A percentile compares a stretch with the other conserved stretches of the same genome.
Evolutionary conservation across 2,797 vertebrate species (phyloP).

Genomic region (Urophycis tenuis): DNA sequence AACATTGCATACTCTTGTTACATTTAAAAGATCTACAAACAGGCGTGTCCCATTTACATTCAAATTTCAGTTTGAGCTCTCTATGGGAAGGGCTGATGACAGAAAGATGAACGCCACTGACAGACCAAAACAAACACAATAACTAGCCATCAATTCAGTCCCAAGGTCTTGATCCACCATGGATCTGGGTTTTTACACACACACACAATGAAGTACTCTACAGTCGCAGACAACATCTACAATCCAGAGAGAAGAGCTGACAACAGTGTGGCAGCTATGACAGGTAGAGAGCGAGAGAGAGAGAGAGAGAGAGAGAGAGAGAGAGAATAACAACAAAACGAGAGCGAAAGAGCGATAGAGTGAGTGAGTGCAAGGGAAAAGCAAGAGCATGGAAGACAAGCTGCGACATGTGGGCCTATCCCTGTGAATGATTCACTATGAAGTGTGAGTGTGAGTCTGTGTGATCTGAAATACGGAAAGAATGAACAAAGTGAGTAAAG

Average conservation of each 20-base stretch:
- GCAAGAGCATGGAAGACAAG: slow-evolving; percentile 27
- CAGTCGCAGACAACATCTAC: slow-evolving; percentile 1
- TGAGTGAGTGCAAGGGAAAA: slow-evolving; percentile 36
- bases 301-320: slow-evolving; percentile 1
- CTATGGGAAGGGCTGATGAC: too few species aligned
- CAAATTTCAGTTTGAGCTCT: too few species aligned
- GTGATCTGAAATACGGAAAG: neutral
- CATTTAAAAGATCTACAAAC: neutral
- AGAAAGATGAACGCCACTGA: too few species aligned
- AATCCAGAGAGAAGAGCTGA: neutral
- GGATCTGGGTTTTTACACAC: slow-evolving; percentile 1
- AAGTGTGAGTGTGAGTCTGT: too few species aligned
- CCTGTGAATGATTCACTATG: neutral
- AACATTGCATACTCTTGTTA: too few species aligned
- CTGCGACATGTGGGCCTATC: slow-evolving; percentile 54
- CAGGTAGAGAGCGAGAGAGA: slow-evolving; percentile 16
- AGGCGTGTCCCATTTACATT: neutral
- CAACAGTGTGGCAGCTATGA: slow-evolving; percentile 6
- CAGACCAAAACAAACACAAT: too few species aligned
- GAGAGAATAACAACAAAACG: slow-evolving; percentile 37
- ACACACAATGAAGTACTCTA: neutral
- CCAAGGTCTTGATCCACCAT: neutral
- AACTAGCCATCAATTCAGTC: too few species aligned
- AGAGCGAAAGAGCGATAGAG: slow-evolving; percentile 21
- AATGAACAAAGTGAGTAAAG: neutral